Evolutionary conservation across 2,113 vertebrate genomes (phyloP), one percentile per base, ranked within the genome.

Genomic region (Sceloporus undulatus): DNA sequence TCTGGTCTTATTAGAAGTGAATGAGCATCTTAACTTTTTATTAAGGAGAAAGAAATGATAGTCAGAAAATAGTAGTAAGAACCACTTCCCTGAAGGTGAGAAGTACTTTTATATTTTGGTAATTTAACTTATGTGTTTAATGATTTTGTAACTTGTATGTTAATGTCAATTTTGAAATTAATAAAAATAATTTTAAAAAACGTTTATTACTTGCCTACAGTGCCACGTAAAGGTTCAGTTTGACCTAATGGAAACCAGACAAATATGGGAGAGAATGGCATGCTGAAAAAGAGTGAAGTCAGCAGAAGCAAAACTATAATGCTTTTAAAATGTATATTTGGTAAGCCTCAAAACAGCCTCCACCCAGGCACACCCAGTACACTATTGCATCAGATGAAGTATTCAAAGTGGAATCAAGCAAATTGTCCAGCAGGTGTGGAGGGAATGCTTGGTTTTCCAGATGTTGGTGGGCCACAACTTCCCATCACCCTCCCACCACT

Each of bases 371-470:
- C 86, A 40, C 62, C 25, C 83, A 73, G 59, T 87, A 89, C 84
- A 87, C 87, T 94, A 91, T 92, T 91, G 89, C 81, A 93, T 86
- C 90, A 93, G 87, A 59, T 70, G 56, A 34, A 56, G 52, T 34
- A 56, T 14, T 54, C 68, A 25, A 54, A 14, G 34, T 80, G 40
- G 0, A 91, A 93, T 87, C 87, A 92, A 93, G 91, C 82, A 82
- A 75, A 48, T 79, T 81, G 71, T 21, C 19, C 71, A 86, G 90
- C 66, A 70, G 9, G 66, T 70, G 54, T 85, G 77, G 73, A 18
- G 16, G 16, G 19, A 59, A 62, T 59, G 52, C 13, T 29, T 27
- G 52, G 6, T 21, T 19, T 3, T 78, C 48, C 40, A 52, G n/a
- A 62, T 34, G 79, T 23, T 80, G 27, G 5, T 29, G 9, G 56